Conservation (phyloP, 2,113 vertebrate species). For the Corythornis cristatus region DNA sequence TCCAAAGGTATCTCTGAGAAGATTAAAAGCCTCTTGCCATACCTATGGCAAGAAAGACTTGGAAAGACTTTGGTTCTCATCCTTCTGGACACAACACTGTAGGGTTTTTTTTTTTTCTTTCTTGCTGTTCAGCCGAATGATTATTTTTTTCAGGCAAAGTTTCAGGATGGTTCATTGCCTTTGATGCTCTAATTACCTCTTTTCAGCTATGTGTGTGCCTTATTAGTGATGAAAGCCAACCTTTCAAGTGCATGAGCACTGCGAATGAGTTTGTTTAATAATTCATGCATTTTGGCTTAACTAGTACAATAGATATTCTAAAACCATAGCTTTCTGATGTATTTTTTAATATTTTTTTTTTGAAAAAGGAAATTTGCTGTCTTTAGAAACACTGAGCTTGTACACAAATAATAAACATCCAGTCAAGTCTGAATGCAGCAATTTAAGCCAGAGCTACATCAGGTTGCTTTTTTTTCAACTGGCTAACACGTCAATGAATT, state of each 20-base stretch:
- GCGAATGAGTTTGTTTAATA: constrained; percentile 63
- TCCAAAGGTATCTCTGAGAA: neutral
- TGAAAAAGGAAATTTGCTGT: neutral
- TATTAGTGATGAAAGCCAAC: constrained; percentile 58
- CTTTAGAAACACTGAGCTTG: neutral
- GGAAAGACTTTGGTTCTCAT: neutral
- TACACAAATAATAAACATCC: neutral
- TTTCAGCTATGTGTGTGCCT: constrained; percentile 41
- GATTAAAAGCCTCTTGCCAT: neutral
- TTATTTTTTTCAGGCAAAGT: constrained; percentile 31
- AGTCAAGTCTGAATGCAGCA: neutral
- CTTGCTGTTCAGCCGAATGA: neutral
- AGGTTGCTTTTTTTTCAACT: neutral
- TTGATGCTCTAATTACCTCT: constrained; percentile 71
- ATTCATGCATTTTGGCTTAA: constrained; percentile 55
- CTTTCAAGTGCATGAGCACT: constrained; percentile 46
- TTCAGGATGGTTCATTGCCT: constrained; percentile 66
- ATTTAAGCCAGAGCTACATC: neutral
- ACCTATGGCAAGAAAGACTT: neutral
- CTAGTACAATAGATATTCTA: constrained; percentile 12
- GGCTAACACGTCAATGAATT: constrained; percentile 11
- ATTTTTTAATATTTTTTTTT: constrained; percentile 40
- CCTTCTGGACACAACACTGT: neutral
- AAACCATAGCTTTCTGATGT: constrained; percentile 28
- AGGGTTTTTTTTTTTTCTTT: neutral